A percentile compares a stretch with the other conserved stretches of the same genome.
Conservation (phyloP, 1,140 invertebrate species). For the Hyles vespertilio region DNA sequence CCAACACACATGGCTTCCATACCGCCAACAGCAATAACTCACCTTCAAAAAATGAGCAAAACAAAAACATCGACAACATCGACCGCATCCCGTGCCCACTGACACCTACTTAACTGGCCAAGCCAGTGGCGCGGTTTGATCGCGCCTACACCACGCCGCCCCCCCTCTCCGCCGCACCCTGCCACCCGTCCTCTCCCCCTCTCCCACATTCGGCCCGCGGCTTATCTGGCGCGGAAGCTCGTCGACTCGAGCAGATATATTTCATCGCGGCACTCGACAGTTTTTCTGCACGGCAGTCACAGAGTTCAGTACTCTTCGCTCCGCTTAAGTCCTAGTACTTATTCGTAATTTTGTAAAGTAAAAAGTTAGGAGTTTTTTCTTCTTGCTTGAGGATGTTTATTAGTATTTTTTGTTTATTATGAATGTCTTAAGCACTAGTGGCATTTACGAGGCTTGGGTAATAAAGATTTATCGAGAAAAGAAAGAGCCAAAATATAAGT, state of each 20-base stretch:
- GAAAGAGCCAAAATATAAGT: too few species aligned
- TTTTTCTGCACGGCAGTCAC: constrained; percentile 41
- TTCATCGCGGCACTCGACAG: constrained; percentile 53
- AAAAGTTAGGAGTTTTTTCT: too few species aligned
- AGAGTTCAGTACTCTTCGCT: constrained; percentile 13
- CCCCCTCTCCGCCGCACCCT: too few species aligned
- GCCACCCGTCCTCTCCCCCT: neutral
- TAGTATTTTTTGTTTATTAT: too few species aligned
- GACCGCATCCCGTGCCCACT: constrained; percentile 7
- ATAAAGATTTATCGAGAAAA: too few species aligned
- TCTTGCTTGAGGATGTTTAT: too few species aligned
- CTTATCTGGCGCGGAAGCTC: constrained; percentile 46
- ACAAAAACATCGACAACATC: too few species aligned
- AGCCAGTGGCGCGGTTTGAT: constrained; percentile 31
- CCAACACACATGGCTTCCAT: too few species aligned
- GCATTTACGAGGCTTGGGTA: too few species aligned
- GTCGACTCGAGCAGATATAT: constrained; percentile 37
- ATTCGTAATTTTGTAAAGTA: constrained; percentile 29
- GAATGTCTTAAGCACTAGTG: too few species aligned
- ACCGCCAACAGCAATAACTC: too few species aligned
- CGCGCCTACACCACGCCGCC: constrained; percentile 8
- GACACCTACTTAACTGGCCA: constrained; percentile 54
- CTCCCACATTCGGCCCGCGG: constrained; percentile 26
- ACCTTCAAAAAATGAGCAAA: too few species aligned
- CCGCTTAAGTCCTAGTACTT: constrained; percentile 27